phyloP scores from a whole-genome alignment of 2,113 vertebrate species.

The Apistogramma diplotaenia region DNA sequence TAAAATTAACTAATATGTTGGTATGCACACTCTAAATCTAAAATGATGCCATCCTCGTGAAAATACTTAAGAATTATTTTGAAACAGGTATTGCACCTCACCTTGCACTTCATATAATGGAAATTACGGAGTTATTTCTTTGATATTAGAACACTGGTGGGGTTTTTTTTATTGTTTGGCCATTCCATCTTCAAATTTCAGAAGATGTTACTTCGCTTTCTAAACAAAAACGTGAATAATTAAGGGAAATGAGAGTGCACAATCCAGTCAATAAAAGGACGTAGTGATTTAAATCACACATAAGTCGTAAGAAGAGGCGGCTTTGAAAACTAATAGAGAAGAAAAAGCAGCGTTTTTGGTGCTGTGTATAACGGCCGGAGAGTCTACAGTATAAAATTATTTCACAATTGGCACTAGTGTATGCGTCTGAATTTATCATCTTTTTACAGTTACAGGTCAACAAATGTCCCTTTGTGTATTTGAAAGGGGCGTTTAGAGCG shows the following conservation, averaged over 20 bases:
- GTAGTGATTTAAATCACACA: not conserved
- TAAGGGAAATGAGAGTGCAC: not conserved
- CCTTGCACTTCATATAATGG: not conserved
- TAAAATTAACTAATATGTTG: not conserved
- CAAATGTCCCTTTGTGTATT: slow-evolving; percentile 24
- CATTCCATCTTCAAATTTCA: not conserved
- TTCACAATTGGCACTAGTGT: not conserved
- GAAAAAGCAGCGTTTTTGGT: too few species aligned
- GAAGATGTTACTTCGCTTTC: not conserved
- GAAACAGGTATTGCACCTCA: not conserved
- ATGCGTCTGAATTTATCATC: not conserved
- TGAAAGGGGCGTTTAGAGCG: not conserved
- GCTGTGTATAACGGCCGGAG: not conserved
- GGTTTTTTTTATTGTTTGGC: not conserved
- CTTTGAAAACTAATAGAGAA: not conserved
- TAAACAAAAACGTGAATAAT: not conserved
- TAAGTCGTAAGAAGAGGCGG: not conserved
- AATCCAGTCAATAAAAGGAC: not conserved
- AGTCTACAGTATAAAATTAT: not conserved
- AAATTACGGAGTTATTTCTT: not conserved
- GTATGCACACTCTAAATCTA: not conserved
- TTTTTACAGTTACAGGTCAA: not conserved
- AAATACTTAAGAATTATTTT: not conserved
- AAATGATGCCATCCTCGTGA: not conserved
- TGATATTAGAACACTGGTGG: not conserved